Evolutionary conservation across 2,113 vertebrate species (phyloP).

Genomic region (Sylvilagus bachmani): DNA sequence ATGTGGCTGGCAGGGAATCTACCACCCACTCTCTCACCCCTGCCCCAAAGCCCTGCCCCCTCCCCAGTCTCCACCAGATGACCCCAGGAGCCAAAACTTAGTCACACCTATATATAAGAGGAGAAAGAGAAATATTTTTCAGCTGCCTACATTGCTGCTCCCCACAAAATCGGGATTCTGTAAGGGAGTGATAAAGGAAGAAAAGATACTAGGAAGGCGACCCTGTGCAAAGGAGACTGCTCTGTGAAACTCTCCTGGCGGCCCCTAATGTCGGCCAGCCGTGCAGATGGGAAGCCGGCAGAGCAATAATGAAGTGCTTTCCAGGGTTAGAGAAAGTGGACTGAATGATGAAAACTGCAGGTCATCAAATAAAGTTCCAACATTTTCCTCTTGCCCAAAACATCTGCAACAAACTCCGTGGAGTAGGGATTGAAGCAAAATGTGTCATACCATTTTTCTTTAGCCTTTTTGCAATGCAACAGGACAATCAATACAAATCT

Average conservation of each 20-base stretch:
- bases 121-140: not conserved
- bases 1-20: not conserved
- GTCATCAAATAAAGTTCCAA: slow-evolving; percentile 85
- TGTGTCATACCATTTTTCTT: slow-evolving; percentile 89
- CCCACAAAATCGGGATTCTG: not conserved
- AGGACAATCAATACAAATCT: slow-evolving; percentile 93
- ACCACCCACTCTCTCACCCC: not conserved
- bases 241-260: not conserved
- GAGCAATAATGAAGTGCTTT: slow-evolving; percentile 54
- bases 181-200: not conserved
- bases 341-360: slow-evolving; percentile 84
- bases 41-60: not conserved
- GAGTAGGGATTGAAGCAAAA: slow-evolving; percentile 85
- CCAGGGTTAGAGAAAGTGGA: slow-evolving; percentile 42
- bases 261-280: not conserved
- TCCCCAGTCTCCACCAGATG: not conserved
- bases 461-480: slow-evolving; percentile 92
- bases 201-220: not conserved
- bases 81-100: not conserved
- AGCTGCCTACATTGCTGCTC: not conserved
- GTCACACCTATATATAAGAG: not conserved
- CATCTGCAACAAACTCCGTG: slow-evolving; percentile 81
- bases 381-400: slow-evolving; percentile 79
- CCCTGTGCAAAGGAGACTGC: not conserved
- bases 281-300: not conserved